Percentiles rank a stretch among this genome's conserved stretches.
Evolutionary conservation across 2,888 invertebrate genomes (phyloP).

Genomic region (Lymantria monacha): DNA sequence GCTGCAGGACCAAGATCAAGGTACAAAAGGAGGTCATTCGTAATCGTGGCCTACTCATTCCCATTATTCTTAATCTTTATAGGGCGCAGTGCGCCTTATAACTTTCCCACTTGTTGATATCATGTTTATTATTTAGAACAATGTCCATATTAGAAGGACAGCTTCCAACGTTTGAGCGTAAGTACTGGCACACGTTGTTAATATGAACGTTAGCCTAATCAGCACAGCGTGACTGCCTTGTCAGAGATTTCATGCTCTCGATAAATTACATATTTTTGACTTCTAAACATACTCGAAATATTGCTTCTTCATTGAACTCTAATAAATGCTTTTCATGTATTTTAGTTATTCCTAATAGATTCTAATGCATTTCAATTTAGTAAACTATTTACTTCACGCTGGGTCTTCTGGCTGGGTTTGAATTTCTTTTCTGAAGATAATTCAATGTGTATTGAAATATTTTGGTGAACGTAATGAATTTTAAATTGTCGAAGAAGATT

Average conservation of each 20-base stretch:
- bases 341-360: no score
- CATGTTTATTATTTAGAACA: not conserved
- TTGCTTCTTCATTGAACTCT: not conserved
- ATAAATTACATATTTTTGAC: not conserved
- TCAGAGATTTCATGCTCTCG: conserved; percentile 10
- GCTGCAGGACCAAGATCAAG: conserved; percentile 78
- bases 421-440: no score
- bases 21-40: conserved; percentile 60
- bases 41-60: not conserved
- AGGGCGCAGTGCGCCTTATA: conserved; percentile 31
- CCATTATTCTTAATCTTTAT: not conserved
- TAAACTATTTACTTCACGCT: no score
- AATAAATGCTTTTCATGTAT: no score
- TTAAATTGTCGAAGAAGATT: no score
- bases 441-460: no score
- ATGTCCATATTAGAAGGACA: not conserved
- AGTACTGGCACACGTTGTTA: not conserved
- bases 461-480: no score
- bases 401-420: no score
- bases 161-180: not conserved
- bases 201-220: not conserved
- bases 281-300: not conserved
- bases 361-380: no score
- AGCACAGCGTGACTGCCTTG: conserved; percentile 9
- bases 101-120: not conserved